These are phyloP conservation scores for Bubo bubo DNA, from an alignment of 2,113 vertebrate genomes.

Conservation along the genomic window DNA sequence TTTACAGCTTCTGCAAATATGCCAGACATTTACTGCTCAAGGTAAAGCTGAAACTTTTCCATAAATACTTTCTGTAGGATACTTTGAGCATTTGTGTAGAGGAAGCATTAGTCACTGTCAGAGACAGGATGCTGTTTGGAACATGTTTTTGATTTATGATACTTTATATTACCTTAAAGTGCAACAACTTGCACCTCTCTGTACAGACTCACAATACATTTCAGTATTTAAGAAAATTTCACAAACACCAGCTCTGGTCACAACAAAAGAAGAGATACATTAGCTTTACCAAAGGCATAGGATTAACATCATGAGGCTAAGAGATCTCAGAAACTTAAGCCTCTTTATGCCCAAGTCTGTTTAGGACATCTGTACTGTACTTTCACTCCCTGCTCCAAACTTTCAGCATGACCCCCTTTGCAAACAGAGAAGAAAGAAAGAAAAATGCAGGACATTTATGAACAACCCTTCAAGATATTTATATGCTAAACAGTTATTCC, in stretches of 20 bases:
- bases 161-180: fast-evolving
- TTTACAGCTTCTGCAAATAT: neutral
- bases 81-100: neutral
- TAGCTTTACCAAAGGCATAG: neutral
- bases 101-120: neutral
- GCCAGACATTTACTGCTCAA: neutral
- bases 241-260: neutral
- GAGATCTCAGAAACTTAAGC: neutral
- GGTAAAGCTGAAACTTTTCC: neutral
- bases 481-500: neutral
- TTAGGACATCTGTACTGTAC: neutral
- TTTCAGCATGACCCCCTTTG: neutral
- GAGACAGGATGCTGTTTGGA: neutral
- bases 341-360: neutral
- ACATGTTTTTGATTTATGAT: neutral
- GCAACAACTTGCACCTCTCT: neutral
- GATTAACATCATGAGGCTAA: neutral
- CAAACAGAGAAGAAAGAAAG: neutral
- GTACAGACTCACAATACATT: neutral
- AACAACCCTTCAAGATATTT: neutral
- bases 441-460: neutral
- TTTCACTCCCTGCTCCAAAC: neutral
- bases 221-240: neutral
- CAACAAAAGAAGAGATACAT: neutral
- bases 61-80: neutral